Evolutionary conservation across 2,888 invertebrate species (phyloP).

Genomic region (Amorpha juglandis): DNA sequence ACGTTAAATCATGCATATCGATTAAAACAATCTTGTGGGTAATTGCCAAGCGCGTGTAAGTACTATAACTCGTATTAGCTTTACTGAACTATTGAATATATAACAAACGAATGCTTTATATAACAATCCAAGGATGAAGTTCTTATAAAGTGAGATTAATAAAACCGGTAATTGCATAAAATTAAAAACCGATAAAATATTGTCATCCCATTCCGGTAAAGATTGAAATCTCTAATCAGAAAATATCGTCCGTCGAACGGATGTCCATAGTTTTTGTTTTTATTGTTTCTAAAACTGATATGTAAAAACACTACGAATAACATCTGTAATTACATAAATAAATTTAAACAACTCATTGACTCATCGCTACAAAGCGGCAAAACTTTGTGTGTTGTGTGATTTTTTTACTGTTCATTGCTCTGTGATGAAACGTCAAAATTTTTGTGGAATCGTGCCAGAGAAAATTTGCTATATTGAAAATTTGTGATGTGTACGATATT

Average conservation of each 20-base stretch:
- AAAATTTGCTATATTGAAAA: constrained; percentile 64
- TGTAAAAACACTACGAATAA: constrained; percentile 4
- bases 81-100: too few species aligned
- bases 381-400: constrained; percentile 11
- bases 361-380: background rate
- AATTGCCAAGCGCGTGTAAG: too few species aligned
- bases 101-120: too few species aligned
- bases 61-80: too few species aligned
- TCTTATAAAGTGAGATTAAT: background rate
- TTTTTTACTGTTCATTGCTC: constrained; percentile 44
- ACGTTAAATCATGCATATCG: too few species aligned
- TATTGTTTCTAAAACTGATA: constrained; percentile 41
- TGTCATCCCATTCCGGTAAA: constrained; percentile 1
- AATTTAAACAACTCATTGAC: background rate
- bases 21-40: too few species aligned
- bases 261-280: constrained; percentile 50
- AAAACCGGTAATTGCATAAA: background rate
- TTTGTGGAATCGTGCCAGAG: constrained; percentile 75
- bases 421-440: constrained; percentile 79
- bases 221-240: constrained; percentile 30
- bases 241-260: constrained; percentile 39
- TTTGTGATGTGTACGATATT: constrained; percentile 52
- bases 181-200: constrained; percentile 1
- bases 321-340: background rate
- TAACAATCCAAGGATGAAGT: too few species aligned